Base-by-base conservation (phyloP, 1,140 invertebrate species). In the Gonatopus flavifemur region DNA sequence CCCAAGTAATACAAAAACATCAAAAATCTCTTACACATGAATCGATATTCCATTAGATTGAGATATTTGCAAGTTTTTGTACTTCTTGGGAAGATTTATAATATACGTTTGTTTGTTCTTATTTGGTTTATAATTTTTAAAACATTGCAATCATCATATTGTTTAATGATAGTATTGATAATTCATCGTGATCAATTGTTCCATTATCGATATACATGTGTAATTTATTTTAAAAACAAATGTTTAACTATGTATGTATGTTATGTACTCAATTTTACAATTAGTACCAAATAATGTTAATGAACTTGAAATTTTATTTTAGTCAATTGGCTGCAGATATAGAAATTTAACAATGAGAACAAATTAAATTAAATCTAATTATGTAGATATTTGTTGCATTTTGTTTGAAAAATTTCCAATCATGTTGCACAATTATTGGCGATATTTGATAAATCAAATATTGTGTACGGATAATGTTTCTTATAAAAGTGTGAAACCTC, bases 381-480 rank as follows among this genome's bases (percentile, higher is more conserved):
- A 59, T n/a, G 15, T 48, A 5, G 25, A 41, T 30, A 24, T 10
- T 59, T 62, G 22, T 60, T 60, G 49, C 15, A 50, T 43, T 43
- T 49, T 46, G 15, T 49, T 45, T 55, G 55, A 49, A 44, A 32
- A 35, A 57, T 60, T 59, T 60, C 57, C 46, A 52, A 49, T 21
- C 20, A 47, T 48, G 44, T 62, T 62, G 41, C 54, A 51, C 33
- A 60, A 47, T 60, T 52, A 57, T 53, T 40, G 43, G 20, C 42
- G 53, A 57, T 42, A 52, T 42, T 56, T 62, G 47, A 35, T 57
- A 52, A 39, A 56, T 61, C 52, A 62, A 62, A 24, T 18, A 42
- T 33, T 33, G 32, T 33, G n/a, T n/a, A 33, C 10, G 13, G 15
- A 33, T 33, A 13, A 13, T 33, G 5, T 8, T 33, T 9, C 10